Evolutionary conservation across 2,113 vertebrate species (phyloP), one percentile per base, ranked within the genome.

Genomic region (Aspidoscelis tigris): DNA sequence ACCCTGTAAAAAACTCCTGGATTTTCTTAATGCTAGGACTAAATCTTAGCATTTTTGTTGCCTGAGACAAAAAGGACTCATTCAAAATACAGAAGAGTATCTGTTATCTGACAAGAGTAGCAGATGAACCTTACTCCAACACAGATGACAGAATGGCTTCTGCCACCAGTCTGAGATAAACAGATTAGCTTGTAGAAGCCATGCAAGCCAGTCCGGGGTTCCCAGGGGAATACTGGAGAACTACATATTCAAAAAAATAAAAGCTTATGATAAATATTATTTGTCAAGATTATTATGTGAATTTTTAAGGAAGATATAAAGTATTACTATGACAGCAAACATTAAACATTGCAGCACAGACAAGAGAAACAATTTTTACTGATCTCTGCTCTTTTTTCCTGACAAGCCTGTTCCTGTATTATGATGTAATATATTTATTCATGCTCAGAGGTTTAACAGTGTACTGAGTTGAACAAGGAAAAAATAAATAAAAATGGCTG

Each of bases 221-320:
- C 14, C 58, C 18, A 61, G 58, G 18, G 4, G 58, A 61, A 61
- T 61, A 61, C 12, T 18, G 18, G 18, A 61, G 58, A 16, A 61
- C 58, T 61, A 16, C 86, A 86, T 92, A 88, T 89, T 90, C 89
- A 86, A 87, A 84, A 33, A 93, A 89, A 88, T 88, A 83, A 83
- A 87, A 72, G 81, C 76, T 87, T 91, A 84, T 76, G 89, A 93
- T 90, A 87, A 91, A 93, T 94, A 93, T 74, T 81, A 92, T 93
- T 93, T 93, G 91, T 93, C 92, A 92, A 43, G 88, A 85, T 86
- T 75, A 68, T 84, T 55, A 78, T 70, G 84, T 87, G 85, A 87
- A 88, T 90, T 90, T 92, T 89, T 87, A 89, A 20, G 66, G 80
- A 92, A 94, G 93, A 94, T 93, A 83, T 94, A 94, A 94, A 92